Conservation (phyloP, 1,140 invertebrate species). For the Phortica variegata region DNA sequence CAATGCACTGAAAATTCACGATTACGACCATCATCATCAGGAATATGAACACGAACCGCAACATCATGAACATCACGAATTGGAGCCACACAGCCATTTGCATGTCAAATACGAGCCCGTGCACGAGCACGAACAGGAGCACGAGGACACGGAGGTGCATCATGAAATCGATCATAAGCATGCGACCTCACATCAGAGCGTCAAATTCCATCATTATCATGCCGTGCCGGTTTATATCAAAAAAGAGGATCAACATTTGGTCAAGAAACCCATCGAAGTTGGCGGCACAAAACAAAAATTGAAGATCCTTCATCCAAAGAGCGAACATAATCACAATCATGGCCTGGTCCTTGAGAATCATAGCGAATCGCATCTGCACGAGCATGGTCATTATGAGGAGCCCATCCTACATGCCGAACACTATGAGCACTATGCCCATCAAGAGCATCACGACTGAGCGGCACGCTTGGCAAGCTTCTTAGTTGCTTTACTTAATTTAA, state of each 20-base stretch:
- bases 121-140: slow-evolving; percentile 53
- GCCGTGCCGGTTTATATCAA: slow-evolving; percentile 67
- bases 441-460: slow-evolving; percentile 24
- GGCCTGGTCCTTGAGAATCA: slow-evolving; percentile 63
- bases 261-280: slow-evolving; percentile 64
- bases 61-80: slow-evolving; percentile 11
- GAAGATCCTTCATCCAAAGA: slow-evolving; percentile 63
- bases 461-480: not conserved
- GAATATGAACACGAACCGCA: slow-evolving; percentile 14
- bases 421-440: slow-evolving; percentile 47
- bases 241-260: slow-evolving; percentile 64
- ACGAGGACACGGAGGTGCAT: slow-evolving; percentile 62
- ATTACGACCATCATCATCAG: slow-evolving; percentile 27
- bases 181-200: slow-evolving; percentile 66
- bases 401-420: slow-evolving; percentile 46
- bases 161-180: slow-evolving; percentile 64
- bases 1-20: slow-evolving; percentile 41
- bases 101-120: slow-evolving; percentile 5
- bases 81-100: slow-evolving; percentile 21
- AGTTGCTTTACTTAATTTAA: slow-evolving; percentile 24
- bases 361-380: slow-evolving; percentile 60
- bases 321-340: slow-evolving; percentile 61
- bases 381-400: slow-evolving; percentile 57
- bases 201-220: slow-evolving; percentile 68
- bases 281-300: slow-evolving; percentile 63